Evolutionary conservation across 2,797 vertebrate genomes (phyloP).

Genomic region (Molossus alvarezi): DNA sequence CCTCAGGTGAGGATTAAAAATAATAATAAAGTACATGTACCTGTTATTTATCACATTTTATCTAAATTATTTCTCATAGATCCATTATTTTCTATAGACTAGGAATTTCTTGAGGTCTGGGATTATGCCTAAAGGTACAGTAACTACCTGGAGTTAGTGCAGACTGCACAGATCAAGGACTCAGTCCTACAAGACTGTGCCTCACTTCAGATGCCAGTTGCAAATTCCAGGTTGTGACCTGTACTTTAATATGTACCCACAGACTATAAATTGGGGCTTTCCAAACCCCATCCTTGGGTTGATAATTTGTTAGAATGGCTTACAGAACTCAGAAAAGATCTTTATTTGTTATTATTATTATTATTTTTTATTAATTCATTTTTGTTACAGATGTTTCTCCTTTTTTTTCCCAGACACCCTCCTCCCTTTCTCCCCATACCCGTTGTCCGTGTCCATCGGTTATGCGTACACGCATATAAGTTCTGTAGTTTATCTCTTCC

Average conservation of each 20-base stretch:
- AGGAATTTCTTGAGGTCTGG: slow-evolving; percentile 30
- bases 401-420: too few species aligned
- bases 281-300: not conserved
- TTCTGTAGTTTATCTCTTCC: too few species aligned
- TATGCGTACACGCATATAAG: too few species aligned
- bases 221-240: not conserved
- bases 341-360: not conserved
- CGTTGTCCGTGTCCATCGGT: too few species aligned
- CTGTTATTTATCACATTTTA: not conserved
- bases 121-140: not conserved
- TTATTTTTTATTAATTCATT: not conserved
- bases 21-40: not conserved
- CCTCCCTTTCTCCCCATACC: too few species aligned
- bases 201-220: not conserved
- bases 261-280: not conserved
- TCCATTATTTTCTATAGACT: slow-evolving; percentile 49
- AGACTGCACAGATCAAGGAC: not conserved
- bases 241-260: not conserved
- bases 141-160: not conserved
- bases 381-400: too few species aligned
- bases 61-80: slow-evolving; percentile 37
- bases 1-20: too few species aligned
- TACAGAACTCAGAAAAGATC: not conserved
- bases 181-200: not conserved
- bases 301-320: not conserved